Base-by-base conservation (phyloP, 2,113 vertebrate genomes). In the Dendrocopos noguchii region DNA sequence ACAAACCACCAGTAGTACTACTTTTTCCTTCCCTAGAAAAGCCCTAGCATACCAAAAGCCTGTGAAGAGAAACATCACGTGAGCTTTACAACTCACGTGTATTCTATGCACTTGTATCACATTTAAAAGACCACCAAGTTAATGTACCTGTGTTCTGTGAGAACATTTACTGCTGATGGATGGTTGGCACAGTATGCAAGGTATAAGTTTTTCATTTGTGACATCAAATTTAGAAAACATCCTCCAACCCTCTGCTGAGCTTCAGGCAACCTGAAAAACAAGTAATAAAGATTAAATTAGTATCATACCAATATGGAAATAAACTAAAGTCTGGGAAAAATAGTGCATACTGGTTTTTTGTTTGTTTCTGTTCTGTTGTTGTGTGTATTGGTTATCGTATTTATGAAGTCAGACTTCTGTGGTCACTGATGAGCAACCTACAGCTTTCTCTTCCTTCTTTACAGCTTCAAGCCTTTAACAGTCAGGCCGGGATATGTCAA, bases 121-220 rank as follows among this genome's bases (percentile, higher is more conserved):
- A 75, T 46, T 75, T 65, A 56, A 36, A 70, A 92, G 39, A n/a
- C 9, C 3, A 3, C 5, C 22, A 80, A 47, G n/a, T 20, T 55
- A 59, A 94, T 85, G 0, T 97, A 99, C 99, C 99, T 98, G 97
- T 99, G 98, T 88, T 99, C 98, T 28, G 99, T 99, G 82, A 99
- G 99, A 91, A 99, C 97, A 72, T 98, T 99, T 36, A 99, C 99
- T 31, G 99, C 98, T n/a, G 98, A 99, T 1, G 99, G 99, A 84
- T 99, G 99, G 96, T 99, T 99, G 97, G 99, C 98, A 97, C 99
- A 99, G 91, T 99, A 99, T 1, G 98, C 96, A 28, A 98, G 97
- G 91, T 99, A 99, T 29, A 99, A 95, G 71, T 96, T 98, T 96
- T 98, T 99, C 98, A 99, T 99, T 95, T 99, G 99, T 3, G 98